Evolutionary conservation across 2,888 invertebrate species (phyloP).

Genomic region (Epinotia nisella): DNA sequence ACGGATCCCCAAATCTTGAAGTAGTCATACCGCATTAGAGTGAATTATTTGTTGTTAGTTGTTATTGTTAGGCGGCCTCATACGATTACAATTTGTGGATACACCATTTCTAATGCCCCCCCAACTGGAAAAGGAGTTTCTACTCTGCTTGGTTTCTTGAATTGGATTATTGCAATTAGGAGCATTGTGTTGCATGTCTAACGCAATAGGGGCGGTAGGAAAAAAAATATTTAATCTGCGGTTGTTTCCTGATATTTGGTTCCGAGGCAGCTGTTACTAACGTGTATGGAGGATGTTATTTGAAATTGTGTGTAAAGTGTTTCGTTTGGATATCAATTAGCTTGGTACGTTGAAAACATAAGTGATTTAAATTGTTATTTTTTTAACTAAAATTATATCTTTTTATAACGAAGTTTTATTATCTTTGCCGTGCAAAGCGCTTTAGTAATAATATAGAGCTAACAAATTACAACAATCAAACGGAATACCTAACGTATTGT

Average conservation of each 20-base stretch:
- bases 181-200: slow-evolving; percentile 62
- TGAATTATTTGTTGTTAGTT: slow-evolving; percentile 75
- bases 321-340: background rate
- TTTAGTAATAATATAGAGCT: too few species aligned
- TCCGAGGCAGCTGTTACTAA: slow-evolving; percentile 44
- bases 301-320: background rate
- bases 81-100: slow-evolving; percentile 72
- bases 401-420: too few species aligned
- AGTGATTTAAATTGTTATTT: background rate
- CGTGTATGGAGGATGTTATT: slow-evolving; percentile 1
- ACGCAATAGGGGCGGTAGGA: slow-evolving; percentile 53
- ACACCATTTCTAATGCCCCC: slow-evolving; percentile 63
- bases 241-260: slow-evolving; percentile 41
- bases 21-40: slow-evolving; percentile 58
- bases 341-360: background rate
- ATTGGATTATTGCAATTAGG: slow-evolving; percentile 77
- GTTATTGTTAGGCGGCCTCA: slow-evolving; percentile 65
- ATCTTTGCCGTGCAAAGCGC: too few species aligned
- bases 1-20: slow-evolving; percentile 50
- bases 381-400: background rate
- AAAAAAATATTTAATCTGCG: slow-evolving; percentile 27
- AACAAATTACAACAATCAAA: too few species aligned
- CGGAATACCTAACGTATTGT: too few species aligned
- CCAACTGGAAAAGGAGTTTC: slow-evolving; percentile 73
- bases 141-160: slow-evolving; percentile 70